Conservation (phyloP, 2,113 vertebrate species). For the Danionella cerebrum region DNA sequence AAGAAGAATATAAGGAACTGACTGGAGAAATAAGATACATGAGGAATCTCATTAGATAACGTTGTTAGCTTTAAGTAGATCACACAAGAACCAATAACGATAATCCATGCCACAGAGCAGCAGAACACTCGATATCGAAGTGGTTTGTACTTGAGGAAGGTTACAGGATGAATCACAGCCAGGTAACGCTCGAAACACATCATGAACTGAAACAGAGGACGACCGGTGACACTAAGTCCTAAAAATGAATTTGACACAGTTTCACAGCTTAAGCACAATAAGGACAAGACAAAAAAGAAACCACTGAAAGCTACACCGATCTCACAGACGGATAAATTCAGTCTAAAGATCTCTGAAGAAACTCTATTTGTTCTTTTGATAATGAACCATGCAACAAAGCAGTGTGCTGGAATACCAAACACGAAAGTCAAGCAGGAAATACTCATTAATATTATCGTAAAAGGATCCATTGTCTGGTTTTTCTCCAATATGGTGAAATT, state of each 20-base stretch:
- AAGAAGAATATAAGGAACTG: neutral
- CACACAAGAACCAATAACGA: neutral
- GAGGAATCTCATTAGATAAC: no score
- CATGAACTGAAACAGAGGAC: slow-evolving; percentile 4
- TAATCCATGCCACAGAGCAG: neutral
- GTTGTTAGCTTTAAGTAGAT: no score
- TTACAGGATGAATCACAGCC: slow-evolving; percentile 5
- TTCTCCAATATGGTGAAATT: neutral
- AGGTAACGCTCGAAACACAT: neutral
- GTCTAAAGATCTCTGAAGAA: neutral
- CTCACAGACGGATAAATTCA: neutral
- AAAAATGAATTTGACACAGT: neutral
- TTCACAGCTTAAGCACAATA: neutral
- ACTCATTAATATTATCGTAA: neutral
- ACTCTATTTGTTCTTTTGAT: neutral
- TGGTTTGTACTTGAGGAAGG: slow-evolving; percentile 7
- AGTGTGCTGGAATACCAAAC: slow-evolving; percentile 2
- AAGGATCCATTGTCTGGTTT: neutral
- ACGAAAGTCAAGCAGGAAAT: neutral
- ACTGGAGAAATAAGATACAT: neutral
- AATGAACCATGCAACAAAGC: neutral
- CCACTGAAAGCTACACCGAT: neutral
- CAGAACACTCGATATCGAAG: slow-evolving; percentile 12
- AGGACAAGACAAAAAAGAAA: neutral
- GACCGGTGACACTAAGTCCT: neutral